Evolutionary conservation across 53 echinoderm and acorn worm species (phyloP).

Genomic region (Echinarachnius parma): DNA sequence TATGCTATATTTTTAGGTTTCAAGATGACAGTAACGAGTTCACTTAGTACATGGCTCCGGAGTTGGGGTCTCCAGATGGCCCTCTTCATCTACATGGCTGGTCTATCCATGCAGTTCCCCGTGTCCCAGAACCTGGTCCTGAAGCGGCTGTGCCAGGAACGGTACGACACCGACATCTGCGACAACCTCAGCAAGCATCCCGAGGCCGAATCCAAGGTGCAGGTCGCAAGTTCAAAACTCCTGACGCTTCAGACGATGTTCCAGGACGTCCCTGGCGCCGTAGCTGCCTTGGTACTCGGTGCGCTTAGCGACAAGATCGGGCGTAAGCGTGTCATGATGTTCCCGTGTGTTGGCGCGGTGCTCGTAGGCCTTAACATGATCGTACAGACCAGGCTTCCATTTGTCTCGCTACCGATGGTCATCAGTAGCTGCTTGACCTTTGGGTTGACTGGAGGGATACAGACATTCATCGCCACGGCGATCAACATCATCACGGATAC

Average conservation of each 20-base stretch:
- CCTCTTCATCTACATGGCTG: conserved; percentile 56
- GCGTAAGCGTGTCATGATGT: conserved; percentile 41
- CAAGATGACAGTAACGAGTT: too few species aligned
- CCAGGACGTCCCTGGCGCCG: conserved; percentile 48
- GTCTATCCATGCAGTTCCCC: conserved; percentile 53
- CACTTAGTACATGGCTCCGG: too few species aligned
- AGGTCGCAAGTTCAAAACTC: conserved; percentile 33
- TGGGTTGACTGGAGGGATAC: conserved; percentile 56
- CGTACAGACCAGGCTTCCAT: conserved; percentile 15
- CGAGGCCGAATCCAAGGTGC: conserved; percentile 46
- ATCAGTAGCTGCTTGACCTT: conserved; percentile 23
- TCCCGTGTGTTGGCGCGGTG: conserved; percentile 42
- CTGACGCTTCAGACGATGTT: conserved; percentile 36
- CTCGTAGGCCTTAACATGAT: conserved; percentile 35
- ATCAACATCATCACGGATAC: conserved; percentile 61
- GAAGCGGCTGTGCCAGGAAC: conserved; percentile 40
- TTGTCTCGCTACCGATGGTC: conserved; percentile 32
- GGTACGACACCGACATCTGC: conserved; percentile 44
- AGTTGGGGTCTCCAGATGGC: conserved; percentile 21
- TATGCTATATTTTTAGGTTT: too few species aligned
- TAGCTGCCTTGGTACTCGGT: conserved; percentile 53
- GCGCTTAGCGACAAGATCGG: conserved; percentile 56
- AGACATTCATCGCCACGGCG: conserved; percentile 53
- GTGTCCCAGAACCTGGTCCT: conserved; percentile 55
- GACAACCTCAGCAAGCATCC: conserved; percentile 49